Conservation (phyloP, 2,888 invertebrate genomes). For the Lasioglossum marginatum region DNA sequence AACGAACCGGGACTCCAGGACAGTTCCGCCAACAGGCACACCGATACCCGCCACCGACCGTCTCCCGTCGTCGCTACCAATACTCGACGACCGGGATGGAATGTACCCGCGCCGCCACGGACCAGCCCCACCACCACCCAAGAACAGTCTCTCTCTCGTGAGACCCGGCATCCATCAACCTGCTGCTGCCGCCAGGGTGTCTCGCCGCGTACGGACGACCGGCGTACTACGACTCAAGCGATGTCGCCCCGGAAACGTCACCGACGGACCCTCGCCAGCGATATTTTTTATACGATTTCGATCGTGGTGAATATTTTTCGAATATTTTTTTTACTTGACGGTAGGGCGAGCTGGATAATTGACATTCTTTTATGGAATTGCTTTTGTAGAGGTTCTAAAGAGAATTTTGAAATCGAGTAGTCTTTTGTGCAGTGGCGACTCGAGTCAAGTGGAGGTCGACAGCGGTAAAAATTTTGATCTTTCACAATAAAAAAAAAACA, state of each 20-base stretch:
- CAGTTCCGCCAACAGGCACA: constrained; percentile 42
- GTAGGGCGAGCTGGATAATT: neutral
- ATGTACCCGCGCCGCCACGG: constrained; percentile 82
- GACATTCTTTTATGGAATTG: neutral
- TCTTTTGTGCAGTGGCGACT: no score
- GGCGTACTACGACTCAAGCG: constrained; percentile 3
- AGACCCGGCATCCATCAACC: constrained; percentile 77
- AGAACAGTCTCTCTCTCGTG: constrained; percentile 71
- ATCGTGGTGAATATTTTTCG: no score
- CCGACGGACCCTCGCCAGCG: neutral
- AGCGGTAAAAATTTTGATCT: no score
- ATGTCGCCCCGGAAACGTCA: neutral
- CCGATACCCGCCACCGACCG: constrained; percentile 21
- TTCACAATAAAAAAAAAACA: no score
- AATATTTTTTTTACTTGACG: accelerated
- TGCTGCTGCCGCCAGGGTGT: constrained; percentile 76
- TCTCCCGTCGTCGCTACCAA: constrained; percentile 74
- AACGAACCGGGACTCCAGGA: neutral
- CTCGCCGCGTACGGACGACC: constrained; percentile 54
- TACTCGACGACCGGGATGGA: constrained; percentile 80
- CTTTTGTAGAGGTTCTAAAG: neutral
- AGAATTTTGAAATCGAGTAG: no score
- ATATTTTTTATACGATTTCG: neutral
- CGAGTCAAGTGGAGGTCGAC: no score
- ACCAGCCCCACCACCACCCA: constrained; percentile 78